Evolutionary conservation across 2,888 invertebrate genomes (phyloP).

Genomic region (Diachrysia chrysitis): DNA sequence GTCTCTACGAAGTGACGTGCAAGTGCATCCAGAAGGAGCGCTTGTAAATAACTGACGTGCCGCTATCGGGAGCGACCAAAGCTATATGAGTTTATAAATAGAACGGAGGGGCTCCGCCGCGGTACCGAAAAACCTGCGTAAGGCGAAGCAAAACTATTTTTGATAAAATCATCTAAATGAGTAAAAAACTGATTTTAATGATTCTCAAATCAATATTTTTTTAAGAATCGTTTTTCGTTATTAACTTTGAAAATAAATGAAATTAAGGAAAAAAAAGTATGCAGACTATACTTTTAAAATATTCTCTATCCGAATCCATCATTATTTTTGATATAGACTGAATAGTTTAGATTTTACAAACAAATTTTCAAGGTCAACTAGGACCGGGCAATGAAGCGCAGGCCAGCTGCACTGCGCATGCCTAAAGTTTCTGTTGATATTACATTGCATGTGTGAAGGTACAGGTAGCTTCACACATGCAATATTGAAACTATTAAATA

Average conservation of each 20-base stretch:
- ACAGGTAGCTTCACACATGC: not conserved
- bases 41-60: not conserved
- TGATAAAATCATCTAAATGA: not conserved
- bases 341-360: not conserved
- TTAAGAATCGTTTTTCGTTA: not conserved
- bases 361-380: not conserved
- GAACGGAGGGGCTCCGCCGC: not conserved
- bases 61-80: not conserved
- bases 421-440: not conserved
- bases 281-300: not conserved
- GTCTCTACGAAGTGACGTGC: not conserved
- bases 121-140: not conserved
- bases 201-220: not conserved
- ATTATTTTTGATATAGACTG: slow-evolving; percentile 1
- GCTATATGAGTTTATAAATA: slow-evolving; percentile 4
- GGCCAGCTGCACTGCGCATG: not conserved
- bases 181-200: not conserved
- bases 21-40: not conserved
- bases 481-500: not conserved
- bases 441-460: too few species aligned
- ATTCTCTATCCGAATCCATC: not conserved
- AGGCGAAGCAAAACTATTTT: not conserved
- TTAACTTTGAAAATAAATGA: not conserved
- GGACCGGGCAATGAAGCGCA: not conserved
- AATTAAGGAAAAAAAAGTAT: not conserved